Evolutionary conservation across 2,888 invertebrate species (phyloP).

Genomic region (Phrixothrix hirtus): DNA sequence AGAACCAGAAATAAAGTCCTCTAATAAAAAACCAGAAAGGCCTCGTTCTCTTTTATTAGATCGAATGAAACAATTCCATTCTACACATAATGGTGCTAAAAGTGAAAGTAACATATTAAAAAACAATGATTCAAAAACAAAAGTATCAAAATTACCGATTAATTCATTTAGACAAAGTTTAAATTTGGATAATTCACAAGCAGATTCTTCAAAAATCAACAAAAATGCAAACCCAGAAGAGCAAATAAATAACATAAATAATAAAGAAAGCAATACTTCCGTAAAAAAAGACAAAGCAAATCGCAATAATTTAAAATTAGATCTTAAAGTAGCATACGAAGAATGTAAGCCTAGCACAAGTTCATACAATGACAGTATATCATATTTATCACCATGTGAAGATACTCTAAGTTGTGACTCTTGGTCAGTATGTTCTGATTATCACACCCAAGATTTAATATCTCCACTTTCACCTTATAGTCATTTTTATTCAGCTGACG

Average conservation of each 20-base stretch:
- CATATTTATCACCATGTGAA: constrained; percentile 64
- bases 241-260: no score
- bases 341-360: constrained; percentile 32
- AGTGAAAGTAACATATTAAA: constrained; percentile 52
- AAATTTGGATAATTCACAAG: constrained; percentile 46
- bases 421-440: constrained; percentile 69
- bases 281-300: constrained; percentile 39
- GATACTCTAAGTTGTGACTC: constrained; percentile 63
- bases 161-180: constrained; percentile 51
- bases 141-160: constrained; percentile 50
- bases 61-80: constrained; percentile 59
- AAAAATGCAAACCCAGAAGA: constrained; percentile 26
- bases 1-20: constrained; percentile 20
- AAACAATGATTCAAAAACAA: constrained; percentile 40
- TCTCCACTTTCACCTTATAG: constrained; percentile 59
- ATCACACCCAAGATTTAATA: constrained; percentile 47
- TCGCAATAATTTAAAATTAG: constrained; percentile 64
- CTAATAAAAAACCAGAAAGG: constrained; percentile 58
- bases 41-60: constrained; percentile 62
- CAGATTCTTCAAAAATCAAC: constrained; percentile 40
- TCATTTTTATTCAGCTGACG: constrained; percentile 54
- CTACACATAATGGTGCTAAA: constrained; percentile 54
- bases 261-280: not conserved
- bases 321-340: constrained; percentile 58
- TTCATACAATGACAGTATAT: constrained; percentile 46